Evolutionary conservation across 2,888 invertebrate genomes (phyloP).

Genomic region (Ormyrus labotus): DNA sequence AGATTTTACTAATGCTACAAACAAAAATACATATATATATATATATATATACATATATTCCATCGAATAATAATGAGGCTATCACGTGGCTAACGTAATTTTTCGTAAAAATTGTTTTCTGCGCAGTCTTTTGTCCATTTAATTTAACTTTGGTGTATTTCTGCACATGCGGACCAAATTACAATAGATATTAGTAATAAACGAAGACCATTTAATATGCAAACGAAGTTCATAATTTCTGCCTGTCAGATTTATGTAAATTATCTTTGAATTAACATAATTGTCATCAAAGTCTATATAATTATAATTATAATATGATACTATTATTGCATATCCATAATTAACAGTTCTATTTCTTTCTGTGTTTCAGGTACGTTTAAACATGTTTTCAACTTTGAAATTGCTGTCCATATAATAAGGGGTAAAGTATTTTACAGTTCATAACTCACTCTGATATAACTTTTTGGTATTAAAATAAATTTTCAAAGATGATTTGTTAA

Average conservation of each 20-base stretch:
- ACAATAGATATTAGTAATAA: slow-evolving; percentile 23
- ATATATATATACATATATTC: no score
- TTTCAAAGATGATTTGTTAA: no score
- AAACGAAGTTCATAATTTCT: not conserved
- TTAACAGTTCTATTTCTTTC: slow-evolving; percentile 36
- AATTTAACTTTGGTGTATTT: slow-evolving; percentile 20
- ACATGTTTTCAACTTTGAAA: not conserved
- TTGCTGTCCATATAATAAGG: not conserved
- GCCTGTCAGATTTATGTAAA: not conserved
- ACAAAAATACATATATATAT: no score
- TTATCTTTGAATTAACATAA: not conserved
- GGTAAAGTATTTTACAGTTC: not conserved
- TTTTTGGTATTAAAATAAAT: no score
- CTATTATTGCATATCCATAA: slow-evolving; percentile 14
- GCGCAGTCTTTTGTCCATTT: not conserved
- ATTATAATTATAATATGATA: no score
- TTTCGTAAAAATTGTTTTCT: not conserved
- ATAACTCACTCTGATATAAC: not conserved
- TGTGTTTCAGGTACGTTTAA: slow-evolving; percentile 59
- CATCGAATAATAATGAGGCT: no score
- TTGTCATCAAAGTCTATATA: no score
- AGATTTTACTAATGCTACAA: no score
- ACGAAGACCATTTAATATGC: slow-evolving; percentile 7
- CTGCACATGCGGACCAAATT: slow-evolving; percentile 29
- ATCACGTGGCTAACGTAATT: no score